Evolutionary conservation across 2,888 invertebrate genomes (phyloP).

Genomic region (Plutella xylostella): DNA sequence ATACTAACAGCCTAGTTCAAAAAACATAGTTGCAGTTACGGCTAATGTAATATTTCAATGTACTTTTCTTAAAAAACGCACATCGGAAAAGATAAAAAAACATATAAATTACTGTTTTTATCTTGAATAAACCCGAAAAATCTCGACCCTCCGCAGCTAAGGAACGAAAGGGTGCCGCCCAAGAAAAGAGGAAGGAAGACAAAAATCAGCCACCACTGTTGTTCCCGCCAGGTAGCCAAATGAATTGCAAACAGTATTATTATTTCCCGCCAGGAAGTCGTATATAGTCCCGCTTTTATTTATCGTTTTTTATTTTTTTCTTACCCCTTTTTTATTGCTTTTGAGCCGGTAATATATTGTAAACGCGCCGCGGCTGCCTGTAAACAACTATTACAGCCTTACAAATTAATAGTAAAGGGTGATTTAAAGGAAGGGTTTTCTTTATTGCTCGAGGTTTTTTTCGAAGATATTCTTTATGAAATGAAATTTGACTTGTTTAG

Average conservation of each 20-base stretch:
- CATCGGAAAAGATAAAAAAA: no score
- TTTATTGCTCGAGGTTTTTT: no score
- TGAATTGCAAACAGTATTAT: constrained; percentile 72
- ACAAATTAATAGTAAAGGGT: constrained; percentile 50
- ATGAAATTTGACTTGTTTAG: no score
- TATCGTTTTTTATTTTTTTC: constrained; percentile 64
- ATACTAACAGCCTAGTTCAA: no score
- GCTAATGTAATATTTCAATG: no score
- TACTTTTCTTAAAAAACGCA: no score
- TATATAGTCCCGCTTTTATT: constrained; percentile 68
- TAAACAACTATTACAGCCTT: constrained; percentile 59
- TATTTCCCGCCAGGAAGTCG: constrained; percentile 69
- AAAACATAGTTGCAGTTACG: no score
- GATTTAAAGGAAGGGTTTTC: constrained; percentile 16
- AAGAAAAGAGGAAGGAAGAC: constrained; percentile 44
- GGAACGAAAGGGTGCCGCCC: constrained; percentile 29
- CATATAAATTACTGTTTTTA: no score
- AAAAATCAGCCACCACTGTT: constrained; percentile 40
- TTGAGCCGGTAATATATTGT: constrained; percentile 66
- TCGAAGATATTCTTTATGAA: no score
- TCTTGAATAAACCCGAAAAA: no score
- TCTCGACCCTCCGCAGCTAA: constrained; percentile 41
- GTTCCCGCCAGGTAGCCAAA: constrained; percentile 65
- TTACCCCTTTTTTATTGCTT: constrained; percentile 67
- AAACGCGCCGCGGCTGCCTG: constrained; percentile 57